Conservation (phyloP, 2,113 vertebrate genomes). For the Loxodonta africana region DNA sequence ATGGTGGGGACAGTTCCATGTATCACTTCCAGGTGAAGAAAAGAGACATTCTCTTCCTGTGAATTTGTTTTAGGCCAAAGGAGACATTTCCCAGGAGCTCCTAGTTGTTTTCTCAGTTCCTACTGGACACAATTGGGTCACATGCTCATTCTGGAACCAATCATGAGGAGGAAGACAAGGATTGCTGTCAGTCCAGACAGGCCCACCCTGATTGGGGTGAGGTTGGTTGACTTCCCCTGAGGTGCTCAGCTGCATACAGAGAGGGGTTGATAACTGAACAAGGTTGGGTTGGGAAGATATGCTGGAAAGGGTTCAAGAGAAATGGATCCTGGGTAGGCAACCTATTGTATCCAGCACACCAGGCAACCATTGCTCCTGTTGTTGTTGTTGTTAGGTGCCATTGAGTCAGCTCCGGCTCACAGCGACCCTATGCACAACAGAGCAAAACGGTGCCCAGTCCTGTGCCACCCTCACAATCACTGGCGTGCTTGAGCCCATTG, state of each 20-base stretch:
- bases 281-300: neutral
- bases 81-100: neutral
- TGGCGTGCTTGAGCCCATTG: too few species aligned
- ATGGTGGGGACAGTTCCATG: accelerated
- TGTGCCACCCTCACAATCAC: too few species aligned
- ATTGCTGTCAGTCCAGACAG: accelerated
- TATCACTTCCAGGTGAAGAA: neutral
- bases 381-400: too few species aligned
- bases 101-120: neutral
- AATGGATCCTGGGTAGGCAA: too few species aligned
- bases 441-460: too few species aligned
- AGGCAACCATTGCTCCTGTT: too few species aligned
- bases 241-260: neutral
- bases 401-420: too few species aligned
- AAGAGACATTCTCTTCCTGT: accelerated
- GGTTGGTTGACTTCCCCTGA: accelerated
- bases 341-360: neutral
- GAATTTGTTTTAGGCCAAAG: neutral
- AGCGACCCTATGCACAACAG: too few species aligned
- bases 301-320: neutral
- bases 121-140: neutral
- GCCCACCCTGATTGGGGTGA: neutral
- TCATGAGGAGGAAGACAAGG: neutral
- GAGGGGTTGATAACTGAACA: neutral
- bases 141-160: neutral